phyloP scores from a whole-genome alignment of 2,113 vertebrate species.

The Callopanchax toddi region DNA sequence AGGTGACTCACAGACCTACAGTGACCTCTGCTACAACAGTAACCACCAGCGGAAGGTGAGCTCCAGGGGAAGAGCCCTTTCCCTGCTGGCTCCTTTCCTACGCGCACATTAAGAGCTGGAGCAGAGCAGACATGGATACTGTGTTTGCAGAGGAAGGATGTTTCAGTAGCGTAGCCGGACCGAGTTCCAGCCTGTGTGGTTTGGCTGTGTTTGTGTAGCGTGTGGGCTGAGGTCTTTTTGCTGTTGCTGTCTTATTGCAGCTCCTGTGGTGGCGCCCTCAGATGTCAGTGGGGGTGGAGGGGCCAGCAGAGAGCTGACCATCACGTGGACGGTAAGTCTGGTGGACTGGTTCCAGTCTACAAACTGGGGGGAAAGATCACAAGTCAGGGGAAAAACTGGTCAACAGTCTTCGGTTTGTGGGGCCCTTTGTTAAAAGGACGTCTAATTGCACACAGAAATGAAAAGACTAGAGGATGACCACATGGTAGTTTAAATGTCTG shows the following conservation, averaged over 20 bases:
- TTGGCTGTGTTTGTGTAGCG: conserved; percentile 58
- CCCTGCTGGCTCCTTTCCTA: conserved; percentile 39
- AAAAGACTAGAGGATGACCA: no score
- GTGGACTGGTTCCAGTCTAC: conserved; percentile 34
- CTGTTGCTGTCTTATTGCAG: conserved; percentile 79
- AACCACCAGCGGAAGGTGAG: conserved; percentile 35
- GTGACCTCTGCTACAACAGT: conserved; percentile 44
- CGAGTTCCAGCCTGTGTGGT: conserved; percentile 55
- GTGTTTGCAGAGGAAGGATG: conserved; percentile 67
- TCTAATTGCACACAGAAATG: background rate
- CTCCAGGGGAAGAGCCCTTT: conserved; percentile 30
- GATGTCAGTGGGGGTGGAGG: conserved; percentile 93
- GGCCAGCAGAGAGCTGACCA: conserved; percentile 90
- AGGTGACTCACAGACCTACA: conserved; percentile 65
- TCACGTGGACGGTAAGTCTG: conserved; percentile 93
- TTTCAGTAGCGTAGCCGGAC: conserved; percentile 62
- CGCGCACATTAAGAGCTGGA: conserved; percentile 63
- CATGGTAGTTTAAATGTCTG: no score
- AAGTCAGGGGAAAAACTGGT: conserved; percentile 10
- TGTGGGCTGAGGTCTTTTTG: conserved; percentile 53
- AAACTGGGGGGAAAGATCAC: conserved; percentile 9
- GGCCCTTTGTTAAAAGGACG: no score
- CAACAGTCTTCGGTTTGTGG: no score
- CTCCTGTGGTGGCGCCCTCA: conserved; percentile 94
- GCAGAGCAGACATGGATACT: conserved; percentile 54